Evolutionary conservation across 2,113 vertebrate species (phyloP), one percentile per base, ranked within the genome.

Genomic region (Cebus imitator): DNA sequence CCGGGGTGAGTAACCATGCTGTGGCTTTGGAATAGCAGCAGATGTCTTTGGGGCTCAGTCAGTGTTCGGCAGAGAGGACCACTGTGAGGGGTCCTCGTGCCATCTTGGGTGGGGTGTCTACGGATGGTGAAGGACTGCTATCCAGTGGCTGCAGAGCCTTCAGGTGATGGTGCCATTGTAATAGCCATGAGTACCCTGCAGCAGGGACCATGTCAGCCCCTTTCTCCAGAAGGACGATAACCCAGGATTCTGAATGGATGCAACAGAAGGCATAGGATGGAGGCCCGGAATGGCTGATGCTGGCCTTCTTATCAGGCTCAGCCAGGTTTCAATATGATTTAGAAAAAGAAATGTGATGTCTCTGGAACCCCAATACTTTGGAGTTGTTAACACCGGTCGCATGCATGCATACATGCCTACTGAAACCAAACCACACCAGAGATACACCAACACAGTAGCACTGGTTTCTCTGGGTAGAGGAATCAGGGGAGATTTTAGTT

Each of bases 401-500:
- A 0, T 30, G 37, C 32, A 11, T 27, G 23, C 43, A 18, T 30
- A 1, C 9, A 5, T 66, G n/a, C 25, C 43, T 27, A 52, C 20
- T 21, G 45, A 40, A 66, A 72, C 32, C 37, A 93, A 78, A 73
- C 48, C 45, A 50, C 2, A 23, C 17, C 14, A 8, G 13, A 13
- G 8, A 18, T 1, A 23, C 7, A 52, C 1, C 57, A 37, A 13
- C 8, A 16, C 3, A 50, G 21, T 30, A 37, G 30, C 5, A 17
- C 55, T 50, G 16, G 76, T 32, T 78, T 83, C 87, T 87, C 25
- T 55, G 57, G 8, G 30, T 37, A 57, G 16, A 14, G 27, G 16
- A 18, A 14, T 70, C 50, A 61, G 68, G 70, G 43, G 18, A 89
- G 45, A 85, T 81, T 75, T 88, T 85, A 21, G 32, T 45, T 88